These are phyloP conservation scores for Balaenoptera acutorostrata DNA, from an alignment of 2,113 vertebrate genomes.

Conservation along the genomic window DNA sequence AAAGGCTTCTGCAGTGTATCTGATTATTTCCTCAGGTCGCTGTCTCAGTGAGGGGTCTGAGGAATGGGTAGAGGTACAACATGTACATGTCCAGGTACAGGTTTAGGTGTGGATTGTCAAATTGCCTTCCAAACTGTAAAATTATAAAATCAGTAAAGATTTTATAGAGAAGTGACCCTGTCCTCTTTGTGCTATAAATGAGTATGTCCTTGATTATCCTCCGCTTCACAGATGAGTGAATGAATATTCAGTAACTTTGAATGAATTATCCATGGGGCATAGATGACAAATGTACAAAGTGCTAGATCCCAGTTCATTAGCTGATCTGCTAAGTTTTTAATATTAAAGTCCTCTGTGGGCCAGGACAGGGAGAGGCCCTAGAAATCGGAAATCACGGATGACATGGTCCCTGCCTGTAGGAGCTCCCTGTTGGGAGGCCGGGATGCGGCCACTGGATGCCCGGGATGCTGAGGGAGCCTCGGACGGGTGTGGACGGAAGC, in stretches of 20 bases:
- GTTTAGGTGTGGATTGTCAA: fast-evolving
- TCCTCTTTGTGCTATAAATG: fast-evolving
- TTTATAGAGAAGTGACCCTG: fast-evolving
- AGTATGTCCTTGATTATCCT: too few relatives aligned
- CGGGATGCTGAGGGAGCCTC: too few relatives aligned
- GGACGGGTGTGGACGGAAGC: fast-evolving
- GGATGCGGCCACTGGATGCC: fast-evolving
- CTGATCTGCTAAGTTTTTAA: not conserved
- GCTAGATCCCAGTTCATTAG: fast-evolving
- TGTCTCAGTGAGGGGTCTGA: not conserved
- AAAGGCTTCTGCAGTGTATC: not conserved
- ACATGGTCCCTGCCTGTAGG: fast-evolving
- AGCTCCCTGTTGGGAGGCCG: not conserved
- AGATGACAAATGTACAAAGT: fast-evolving
- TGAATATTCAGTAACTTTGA: not conserved
- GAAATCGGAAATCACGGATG: fast-evolving
- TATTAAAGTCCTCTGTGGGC: fast-evolving
- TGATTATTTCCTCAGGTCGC: not conserved
- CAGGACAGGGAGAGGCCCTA: fast-evolving
- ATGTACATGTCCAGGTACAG: too few relatives aligned
- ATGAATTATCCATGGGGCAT: fast-evolving
- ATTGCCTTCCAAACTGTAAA: too few relatives aligned
- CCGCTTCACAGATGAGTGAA: not conserved
- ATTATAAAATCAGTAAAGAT: too few relatives aligned
- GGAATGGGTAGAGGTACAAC: fast-evolving